phyloP scores from a whole-genome alignment of 2,797 vertebrate genomes.

The Gouania willdenowi region DNA sequence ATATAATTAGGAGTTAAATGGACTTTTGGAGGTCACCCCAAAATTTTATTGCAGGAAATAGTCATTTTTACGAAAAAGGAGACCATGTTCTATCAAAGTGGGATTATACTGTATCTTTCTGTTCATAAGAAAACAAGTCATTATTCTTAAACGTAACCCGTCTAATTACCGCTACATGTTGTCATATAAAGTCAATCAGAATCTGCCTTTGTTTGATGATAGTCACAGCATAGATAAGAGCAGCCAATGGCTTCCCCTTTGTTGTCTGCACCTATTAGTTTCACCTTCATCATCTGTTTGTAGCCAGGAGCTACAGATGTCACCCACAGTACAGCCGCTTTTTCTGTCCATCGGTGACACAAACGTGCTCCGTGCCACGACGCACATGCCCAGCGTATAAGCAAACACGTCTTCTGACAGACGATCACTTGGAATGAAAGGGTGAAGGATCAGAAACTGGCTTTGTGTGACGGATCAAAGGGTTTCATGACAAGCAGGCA shows the following conservation, averaged over 20 bases:
- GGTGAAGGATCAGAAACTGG: slow-evolving; percentile 53
- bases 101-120: too few species aligned
- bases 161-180: too few species aligned
- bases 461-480: slow-evolving; percentile 51
- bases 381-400: not conserved
- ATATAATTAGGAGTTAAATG: not conserved
- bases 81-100: too few species aligned
- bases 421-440: slow-evolving; percentile 47
- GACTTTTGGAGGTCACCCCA: not conserved
- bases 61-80: too few species aligned
- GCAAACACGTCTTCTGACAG: slow-evolving; percentile 38
- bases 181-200: too few species aligned
- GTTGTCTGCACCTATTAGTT: slow-evolving; percentile 49
- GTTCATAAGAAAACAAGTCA: too few species aligned
- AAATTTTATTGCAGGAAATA: too few species aligned
- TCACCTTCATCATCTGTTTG: slow-evolving; percentile 26
- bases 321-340: slow-evolving; percentile 31
- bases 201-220: slow-evolving; percentile 17
- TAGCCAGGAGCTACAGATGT: slow-evolving; percentile 39
- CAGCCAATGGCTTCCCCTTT: slow-evolving; percentile 34
- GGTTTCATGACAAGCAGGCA: slow-evolving; percentile 47
- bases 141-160: too few species aligned
- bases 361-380: slow-evolving; percentile 3
- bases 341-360: slow-evolving; percentile 25
- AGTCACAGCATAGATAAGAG: slow-evolving; percentile 2